These are phyloP conservation scores for Megalopta genalis DNA, from an alignment of 1,140 invertebrate genomes.

Conservation along the genomic window DNA sequence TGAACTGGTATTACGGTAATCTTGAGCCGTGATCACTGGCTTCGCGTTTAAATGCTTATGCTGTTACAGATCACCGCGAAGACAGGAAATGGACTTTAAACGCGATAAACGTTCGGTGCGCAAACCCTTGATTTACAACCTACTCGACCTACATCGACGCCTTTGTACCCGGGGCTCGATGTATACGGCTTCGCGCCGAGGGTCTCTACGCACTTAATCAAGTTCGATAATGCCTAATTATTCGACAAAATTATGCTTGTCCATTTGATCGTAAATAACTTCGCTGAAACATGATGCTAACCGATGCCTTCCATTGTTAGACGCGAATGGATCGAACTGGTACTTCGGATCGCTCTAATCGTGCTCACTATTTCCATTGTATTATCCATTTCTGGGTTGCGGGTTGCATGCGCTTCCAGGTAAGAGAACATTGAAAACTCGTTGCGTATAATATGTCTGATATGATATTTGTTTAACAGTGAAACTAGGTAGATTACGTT, in stretches of 20 bases:
- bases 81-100: constrained; percentile 23
- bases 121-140: constrained; percentile 21
- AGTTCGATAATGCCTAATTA: constrained; percentile 27
- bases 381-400: background rate
- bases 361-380: background rate
- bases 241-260: constrained; percentile 36
- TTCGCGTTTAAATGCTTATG: constrained; percentile 3
- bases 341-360: background rate
- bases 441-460: too few relatives aligned
- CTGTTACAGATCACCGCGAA: constrained; percentile 10
- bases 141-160: background rate
- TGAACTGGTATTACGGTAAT: background rate
- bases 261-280: constrained; percentile 19
- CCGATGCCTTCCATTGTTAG: background rate
- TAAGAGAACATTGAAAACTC: too few relatives aligned
- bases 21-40: background rate
- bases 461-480: too few relatives aligned
- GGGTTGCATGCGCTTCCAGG: too few relatives aligned
- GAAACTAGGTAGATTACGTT: too few relatives aligned
- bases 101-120: constrained; percentile 17
- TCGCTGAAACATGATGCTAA: constrained; percentile 9
- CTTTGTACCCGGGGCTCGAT: constrained; percentile 4
- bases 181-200: background rate
- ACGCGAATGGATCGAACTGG: background rate
- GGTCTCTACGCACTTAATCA: constrained; percentile 24